These are phyloP conservation scores for Ephestia elutella DNA, from an alignment of 1,140 invertebrate species.

Conservation along the genomic window DNA sequence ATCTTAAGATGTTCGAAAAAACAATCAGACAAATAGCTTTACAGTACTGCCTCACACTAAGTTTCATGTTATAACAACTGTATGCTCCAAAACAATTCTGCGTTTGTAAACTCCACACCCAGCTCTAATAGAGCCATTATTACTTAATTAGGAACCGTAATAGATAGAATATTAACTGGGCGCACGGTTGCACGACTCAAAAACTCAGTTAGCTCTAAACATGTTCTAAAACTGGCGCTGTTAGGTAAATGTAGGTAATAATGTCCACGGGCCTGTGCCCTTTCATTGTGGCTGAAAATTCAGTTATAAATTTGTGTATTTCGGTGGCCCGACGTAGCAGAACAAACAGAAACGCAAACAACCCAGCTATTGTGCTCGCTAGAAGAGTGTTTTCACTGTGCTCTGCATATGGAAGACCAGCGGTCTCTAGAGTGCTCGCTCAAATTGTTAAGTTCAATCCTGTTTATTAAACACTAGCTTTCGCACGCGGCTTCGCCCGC, in stretches of 20 bases:
- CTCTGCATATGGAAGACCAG: constrained; percentile 9
- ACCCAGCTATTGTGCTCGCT: constrained; percentile 43
- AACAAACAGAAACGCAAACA: constrained; percentile 64
- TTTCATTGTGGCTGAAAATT: constrained; percentile 61
- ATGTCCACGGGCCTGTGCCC: constrained; percentile 18
- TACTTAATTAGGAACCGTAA: neutral
- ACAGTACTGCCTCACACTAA: too few species aligned
- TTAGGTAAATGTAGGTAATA: constrained; percentile 3
- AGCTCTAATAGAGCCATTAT: neutral
- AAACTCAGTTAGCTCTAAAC: constrained; percentile 3
- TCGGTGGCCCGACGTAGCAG: constrained; percentile 34
- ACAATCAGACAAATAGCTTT: too few species aligned
- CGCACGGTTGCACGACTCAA: neutral
- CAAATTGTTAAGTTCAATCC: neutral
- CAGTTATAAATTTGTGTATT: constrained; percentile 63
- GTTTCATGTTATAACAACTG: too few species aligned
- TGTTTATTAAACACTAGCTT: neutral
- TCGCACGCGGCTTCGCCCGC: too few species aligned
- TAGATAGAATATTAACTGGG: neutral
- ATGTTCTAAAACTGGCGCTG: constrained; percentile 1
- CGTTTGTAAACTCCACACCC: neutral
- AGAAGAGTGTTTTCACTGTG: constrained; percentile 43
- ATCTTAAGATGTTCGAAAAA: too few species aligned
- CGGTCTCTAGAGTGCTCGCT: neutral
- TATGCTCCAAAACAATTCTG: too few species aligned